phyloP scores from a whole-genome alignment of 2,797 vertebrate genomes.

The Sebastes oblongus region DNA sequence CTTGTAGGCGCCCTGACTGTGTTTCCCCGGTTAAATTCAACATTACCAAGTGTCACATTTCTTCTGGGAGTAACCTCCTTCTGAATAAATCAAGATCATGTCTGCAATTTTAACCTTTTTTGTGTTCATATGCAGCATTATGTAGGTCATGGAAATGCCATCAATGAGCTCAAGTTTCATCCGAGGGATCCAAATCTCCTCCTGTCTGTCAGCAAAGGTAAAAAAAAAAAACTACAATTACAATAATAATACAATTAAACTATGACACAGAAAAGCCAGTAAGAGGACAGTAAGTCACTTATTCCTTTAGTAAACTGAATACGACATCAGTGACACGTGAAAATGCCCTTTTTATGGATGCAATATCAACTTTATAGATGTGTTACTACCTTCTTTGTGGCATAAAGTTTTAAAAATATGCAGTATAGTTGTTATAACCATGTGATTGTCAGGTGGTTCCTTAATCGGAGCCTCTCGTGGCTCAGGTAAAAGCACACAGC shows the following conservation, averaged over 20 bases:
- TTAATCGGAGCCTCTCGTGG: background rate
- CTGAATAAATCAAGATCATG: too few species aligned
- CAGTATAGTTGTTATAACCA: background rate
- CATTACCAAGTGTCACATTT: background rate
- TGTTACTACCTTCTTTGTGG: background rate
- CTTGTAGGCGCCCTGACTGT: too few species aligned
- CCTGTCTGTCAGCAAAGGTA: conserved; percentile 99
- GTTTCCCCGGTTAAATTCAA: background rate
- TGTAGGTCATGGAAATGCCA: conserved; percentile 98
- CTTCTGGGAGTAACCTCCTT: background rate
- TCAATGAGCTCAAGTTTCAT: conserved; percentile 99
- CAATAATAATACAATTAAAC: too few species aligned
- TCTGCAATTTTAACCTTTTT: background rate
- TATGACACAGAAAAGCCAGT: background rate
- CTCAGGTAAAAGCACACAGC: background rate
- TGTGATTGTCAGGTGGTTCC: conserved; percentile 18
- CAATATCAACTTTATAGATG: background rate
- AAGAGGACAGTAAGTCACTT: background rate
- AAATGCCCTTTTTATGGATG: background rate
- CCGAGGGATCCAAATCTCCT: conserved; percentile 98
- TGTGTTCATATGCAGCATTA: conserved; percentile 86
- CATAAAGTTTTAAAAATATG: background rate
- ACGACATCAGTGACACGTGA: background rate
- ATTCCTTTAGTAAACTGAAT: background rate
- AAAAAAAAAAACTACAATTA: background rate